These are phyloP conservation scores for Paramormyrops kingsleyae DNA, from an alignment of 2,113 vertebrate species.

Conservation along the genomic window DNA sequence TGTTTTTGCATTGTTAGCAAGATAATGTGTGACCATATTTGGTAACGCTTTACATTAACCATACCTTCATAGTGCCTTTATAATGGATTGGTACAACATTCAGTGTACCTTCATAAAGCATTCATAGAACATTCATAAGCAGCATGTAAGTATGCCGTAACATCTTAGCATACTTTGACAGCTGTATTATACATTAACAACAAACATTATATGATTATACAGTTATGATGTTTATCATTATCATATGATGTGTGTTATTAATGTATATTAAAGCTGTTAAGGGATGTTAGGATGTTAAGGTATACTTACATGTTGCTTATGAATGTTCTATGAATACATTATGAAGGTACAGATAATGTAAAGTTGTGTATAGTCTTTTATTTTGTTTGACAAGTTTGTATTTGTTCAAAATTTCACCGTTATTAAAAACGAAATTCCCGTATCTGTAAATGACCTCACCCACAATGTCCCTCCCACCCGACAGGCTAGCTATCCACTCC, in stretches of 20 bases:
- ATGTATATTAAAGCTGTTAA: neutral
- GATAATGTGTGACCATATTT: too few relatives aligned
- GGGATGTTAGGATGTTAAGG: neutral
- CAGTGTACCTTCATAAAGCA: neutral
- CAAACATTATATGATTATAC: neutral
- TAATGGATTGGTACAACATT: neutral
- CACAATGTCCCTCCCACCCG: neutral
- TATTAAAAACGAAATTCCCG: neutral
- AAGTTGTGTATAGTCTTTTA: neutral
- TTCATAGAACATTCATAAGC: neutral
- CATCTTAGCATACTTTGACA: neutral
- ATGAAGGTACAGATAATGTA: neutral
- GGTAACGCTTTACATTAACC: neutral
- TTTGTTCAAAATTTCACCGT: neutral
- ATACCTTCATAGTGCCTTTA: neutral
- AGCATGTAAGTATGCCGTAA: neutral
- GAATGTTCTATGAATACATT: neutral
- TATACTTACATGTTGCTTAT: neutral
- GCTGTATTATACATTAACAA: neutral
- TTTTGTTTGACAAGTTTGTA: neutral
- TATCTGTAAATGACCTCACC: neutral
- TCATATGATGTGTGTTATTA: neutral
- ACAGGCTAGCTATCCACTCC: constrained; percentile 72
- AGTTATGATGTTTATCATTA: neutral
- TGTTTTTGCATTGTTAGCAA: neutral